A percentile compares a stretch with the other conserved stretches of the same genome.
phyloP scores from a whole-genome alignment of 2,797 vertebrate genomes.

The Muraenolepis orangiensis region DNA sequence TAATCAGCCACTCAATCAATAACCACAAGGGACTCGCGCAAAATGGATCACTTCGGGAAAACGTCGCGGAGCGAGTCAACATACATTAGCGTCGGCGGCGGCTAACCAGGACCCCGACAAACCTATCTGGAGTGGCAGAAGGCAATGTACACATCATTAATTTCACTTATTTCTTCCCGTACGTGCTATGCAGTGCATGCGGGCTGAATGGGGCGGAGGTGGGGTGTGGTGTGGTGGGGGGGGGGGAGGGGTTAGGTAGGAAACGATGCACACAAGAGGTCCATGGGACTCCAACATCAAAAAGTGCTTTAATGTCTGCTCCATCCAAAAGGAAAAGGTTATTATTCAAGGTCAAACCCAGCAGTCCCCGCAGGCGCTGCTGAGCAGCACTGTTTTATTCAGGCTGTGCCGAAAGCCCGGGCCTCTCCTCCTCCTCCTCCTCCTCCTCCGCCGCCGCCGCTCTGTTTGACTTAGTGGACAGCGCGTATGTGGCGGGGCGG shows the following conservation, averaged over 20 bases:
- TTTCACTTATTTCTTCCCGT: neutral
- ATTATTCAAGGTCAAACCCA: neutral
- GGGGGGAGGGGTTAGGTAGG: no score
- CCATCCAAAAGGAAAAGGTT: neutral
- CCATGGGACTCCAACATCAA: neutral
- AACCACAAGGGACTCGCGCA: neutral
- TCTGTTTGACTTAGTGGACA: conserved; percentile 1
- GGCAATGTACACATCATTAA: neutral
- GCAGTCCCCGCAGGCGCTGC: neutral
- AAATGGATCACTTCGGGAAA: conserved; percentile 5
- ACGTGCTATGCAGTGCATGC: neutral
- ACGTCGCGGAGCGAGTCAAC: neutral
- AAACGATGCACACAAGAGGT: neutral
- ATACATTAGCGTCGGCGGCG: neutral
- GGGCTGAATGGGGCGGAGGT: no score
- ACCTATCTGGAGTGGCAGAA: neutral
- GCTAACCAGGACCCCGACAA: neutral
- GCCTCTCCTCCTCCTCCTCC: no score
- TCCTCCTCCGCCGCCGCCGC: no score
- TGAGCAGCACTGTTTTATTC: neutral
- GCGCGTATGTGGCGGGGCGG: neutral
- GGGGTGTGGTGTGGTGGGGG: no score
- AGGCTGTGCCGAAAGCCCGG: neutral
- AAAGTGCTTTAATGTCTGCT: neutral
- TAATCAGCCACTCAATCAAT: conserved; percentile 11